Conservation (phyloP, 2,797 vertebrate species). For the Pangasius larnaudii region DNA sequence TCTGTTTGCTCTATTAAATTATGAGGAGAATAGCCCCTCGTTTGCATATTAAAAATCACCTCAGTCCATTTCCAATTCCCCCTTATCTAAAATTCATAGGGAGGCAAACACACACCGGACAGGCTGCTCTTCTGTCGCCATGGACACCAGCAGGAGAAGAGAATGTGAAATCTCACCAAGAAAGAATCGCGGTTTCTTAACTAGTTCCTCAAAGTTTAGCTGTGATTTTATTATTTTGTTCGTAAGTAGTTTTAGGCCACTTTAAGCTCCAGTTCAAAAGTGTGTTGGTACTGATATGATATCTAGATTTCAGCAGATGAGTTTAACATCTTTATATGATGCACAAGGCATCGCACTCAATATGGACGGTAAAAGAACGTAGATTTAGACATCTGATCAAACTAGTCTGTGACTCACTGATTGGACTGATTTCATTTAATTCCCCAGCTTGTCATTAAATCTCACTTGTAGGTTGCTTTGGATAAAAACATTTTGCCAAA, state of each 20-base stretch:
- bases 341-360: background rate
- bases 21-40: constrained; percentile 85
- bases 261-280: background rate
- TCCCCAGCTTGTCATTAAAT: background rate
- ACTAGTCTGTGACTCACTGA: background rate
- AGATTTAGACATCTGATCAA: background rate
- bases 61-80: constrained; percentile 83
- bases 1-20: constrained; percentile 92
- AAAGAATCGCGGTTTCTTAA: background rate
- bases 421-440: background rate
- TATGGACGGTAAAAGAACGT: background rate
- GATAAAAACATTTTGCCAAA: background rate
- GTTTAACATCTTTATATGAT: background rate
- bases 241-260: background rate
- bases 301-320: background rate
- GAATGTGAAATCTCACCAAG: background rate
- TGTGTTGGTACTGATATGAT: background rate
- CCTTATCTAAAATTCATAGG: constrained; percentile 92
- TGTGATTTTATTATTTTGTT: background rate
- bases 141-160: constrained; percentile 85
- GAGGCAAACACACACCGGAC: constrained; percentile 82
- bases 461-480: background rate
- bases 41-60: constrained; percentile 88
- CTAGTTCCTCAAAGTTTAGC: background rate
- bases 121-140: constrained; percentile 85